phyloP scores from a whole-genome alignment of 2,888 invertebrate species.

The Caenorhabditis sp. region DNA sequence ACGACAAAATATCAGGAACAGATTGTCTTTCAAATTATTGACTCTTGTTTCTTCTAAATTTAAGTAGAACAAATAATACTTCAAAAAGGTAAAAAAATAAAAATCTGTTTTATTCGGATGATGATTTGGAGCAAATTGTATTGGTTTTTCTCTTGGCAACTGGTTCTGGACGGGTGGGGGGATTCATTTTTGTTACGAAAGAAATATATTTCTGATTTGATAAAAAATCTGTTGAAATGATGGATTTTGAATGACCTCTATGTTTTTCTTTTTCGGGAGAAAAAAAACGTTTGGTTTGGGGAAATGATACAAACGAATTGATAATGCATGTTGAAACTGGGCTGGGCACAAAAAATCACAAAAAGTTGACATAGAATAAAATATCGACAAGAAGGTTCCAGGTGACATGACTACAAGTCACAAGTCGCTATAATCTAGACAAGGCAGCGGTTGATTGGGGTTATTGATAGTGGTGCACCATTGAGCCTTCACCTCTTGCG shows the following conservation, averaged over 20 bases:
- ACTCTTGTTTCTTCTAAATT: too few relatives aligned
- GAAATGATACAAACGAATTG: slow-evolving; percentile 6
- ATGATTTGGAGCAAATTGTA: slow-evolving; percentile 6
- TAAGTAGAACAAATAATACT: slow-evolving; percentile 8
- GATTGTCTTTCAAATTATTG: too few relatives aligned
- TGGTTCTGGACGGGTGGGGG: neutral
- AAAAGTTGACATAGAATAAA: slow-evolving; percentile 6
- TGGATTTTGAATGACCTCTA: too few relatives aligned
- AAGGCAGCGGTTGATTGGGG: slow-evolving; percentile 33
- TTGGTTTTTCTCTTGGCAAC: slow-evolving; percentile 13
- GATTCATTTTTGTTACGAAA: neutral
- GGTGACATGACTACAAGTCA: slow-evolving; percentile 33
- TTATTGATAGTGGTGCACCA: slow-evolving; percentile 64
- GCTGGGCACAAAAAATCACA: slow-evolving; percentile 46
- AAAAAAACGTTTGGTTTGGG: too few relatives aligned
- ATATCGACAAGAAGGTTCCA: slow-evolving; percentile 12
- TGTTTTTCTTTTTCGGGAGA: too few relatives aligned
- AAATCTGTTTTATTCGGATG: slow-evolving; percentile 35
- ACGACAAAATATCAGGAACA: slow-evolving; percentile 33
- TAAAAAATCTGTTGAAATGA: neutral
- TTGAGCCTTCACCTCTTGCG: slow-evolving; percentile 43
- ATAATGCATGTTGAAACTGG: slow-evolving; percentile 50
- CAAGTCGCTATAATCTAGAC: slow-evolving; percentile 46
- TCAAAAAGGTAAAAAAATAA: slow-evolving; percentile 46
- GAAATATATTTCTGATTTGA: neutral